Base-by-base conservation (phyloP, 1,140 invertebrate species). In the Brachionus koreanus region DNA sequence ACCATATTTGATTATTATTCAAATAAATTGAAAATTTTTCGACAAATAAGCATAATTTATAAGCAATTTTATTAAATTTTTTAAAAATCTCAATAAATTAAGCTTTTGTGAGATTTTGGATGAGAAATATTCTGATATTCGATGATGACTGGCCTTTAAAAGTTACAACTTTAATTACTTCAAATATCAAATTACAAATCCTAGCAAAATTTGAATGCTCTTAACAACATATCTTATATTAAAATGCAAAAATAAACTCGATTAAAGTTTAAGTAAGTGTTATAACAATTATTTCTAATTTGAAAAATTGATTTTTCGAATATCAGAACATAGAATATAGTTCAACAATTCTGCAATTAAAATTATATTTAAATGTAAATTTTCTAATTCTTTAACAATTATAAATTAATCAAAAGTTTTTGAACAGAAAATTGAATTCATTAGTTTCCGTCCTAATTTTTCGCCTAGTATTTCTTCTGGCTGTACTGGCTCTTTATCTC, bases 221-320 rank as follows among this genome's bases (percentile, higher is more conserved):
- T 0, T 13, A 49, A 49, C 13, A 49, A 46, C 10, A 46, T 13
- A 13, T 52, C 3, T 57, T 9, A 57, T 57, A 57, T 23, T 19
- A 57, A 57, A 57, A 23, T 57, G 16, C 49, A 57, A 57, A 57
- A 57, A 57, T 19, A 57, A 19, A 19, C 49, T 25, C 16, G 9
- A 57, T 57, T 57, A 57, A 57, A 49, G n/a, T 57, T 57, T 57
- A 57, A 57, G 49, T 57, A 57, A 57, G 49, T 57, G 16, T 57
- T 23, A 16, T 19, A 57, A 19, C 43, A 49, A 49, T 49, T 16
- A 49, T 10, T 49, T 13, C 16, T 49, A 49, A 49, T 49, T 49
- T 49, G 12, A 49, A n/a, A 49, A 49, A 49, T 49, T 49, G 43
- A 49, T 49, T 49, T 49, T 49, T 49, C n/a, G 13, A 49, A 49